Percentiles rank a stretch among this genome's conserved stretches.
Conservation (phyloP, 2,888 invertebrate genomes). For the Pseudolycoriella hygida region DNA sequence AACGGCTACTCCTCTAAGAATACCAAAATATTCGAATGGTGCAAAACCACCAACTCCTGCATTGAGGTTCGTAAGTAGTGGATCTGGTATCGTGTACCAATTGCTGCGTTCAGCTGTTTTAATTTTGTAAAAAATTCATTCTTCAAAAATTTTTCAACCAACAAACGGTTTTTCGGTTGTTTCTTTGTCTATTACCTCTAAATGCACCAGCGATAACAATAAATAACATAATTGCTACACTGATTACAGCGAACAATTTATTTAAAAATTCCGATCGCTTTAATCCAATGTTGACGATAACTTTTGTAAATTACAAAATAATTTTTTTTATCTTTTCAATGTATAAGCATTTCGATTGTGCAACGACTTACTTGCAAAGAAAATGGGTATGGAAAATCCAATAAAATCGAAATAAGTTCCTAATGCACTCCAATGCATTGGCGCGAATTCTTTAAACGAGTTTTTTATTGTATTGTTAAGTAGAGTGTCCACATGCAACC, state of each 20-base stretch:
- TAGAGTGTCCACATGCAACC: constrained; percentile 53
- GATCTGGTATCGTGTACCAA: too few relatives aligned
- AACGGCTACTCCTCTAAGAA: too few relatives aligned
- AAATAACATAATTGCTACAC: constrained; percentile 51
- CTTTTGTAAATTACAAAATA: constrained; percentile 21
- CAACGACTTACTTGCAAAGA: constrained; percentile 47
- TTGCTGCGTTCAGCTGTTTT: too few relatives aligned
- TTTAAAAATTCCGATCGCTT: constrained; percentile 63
- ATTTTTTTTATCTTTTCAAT: too few relatives aligned
- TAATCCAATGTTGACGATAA: constrained; percentile 54
- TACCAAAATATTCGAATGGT: too few relatives aligned
- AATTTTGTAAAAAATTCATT: too few relatives aligned
- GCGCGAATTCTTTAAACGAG: constrained; percentile 40
- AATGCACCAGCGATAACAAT: constrained; percentile 53
- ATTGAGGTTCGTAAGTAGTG: too few relatives aligned
- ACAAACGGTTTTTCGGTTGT: too few relatives aligned
- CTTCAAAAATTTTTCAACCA: too few relatives aligned
- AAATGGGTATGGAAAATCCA: constrained; percentile 44
- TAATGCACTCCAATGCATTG: constrained; percentile 37
- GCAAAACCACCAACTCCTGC: too few relatives aligned
- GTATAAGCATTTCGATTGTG: too few relatives aligned
- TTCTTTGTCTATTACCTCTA: constrained; percentile 31
- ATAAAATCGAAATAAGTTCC: constrained; percentile 58
- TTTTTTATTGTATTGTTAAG: constrained; percentile 41
- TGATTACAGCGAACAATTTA: constrained; percentile 57